These are phyloP conservation scores for Dryocosmus kuriphilus DNA, from an alignment of 2,888 invertebrate species.

Conservation along the genomic window DNA sequence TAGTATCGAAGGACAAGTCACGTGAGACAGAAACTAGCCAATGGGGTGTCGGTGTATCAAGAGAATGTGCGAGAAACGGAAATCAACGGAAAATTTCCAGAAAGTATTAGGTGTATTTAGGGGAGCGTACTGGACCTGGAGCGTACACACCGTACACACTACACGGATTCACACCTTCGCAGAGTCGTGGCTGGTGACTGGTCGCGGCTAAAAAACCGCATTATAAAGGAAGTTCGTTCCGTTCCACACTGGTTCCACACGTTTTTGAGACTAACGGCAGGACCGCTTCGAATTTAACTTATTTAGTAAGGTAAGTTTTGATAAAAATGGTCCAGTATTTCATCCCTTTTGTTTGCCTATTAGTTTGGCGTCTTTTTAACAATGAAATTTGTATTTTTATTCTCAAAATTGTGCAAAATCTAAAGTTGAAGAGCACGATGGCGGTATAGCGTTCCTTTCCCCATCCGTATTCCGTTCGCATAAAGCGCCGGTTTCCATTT, in stretches of 20 bases:
- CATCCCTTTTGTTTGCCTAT: not conserved
- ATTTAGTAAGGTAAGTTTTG: conserved; percentile 29
- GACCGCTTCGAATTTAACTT: conserved; percentile 7
- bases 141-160: no score
- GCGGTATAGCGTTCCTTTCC: conserved; percentile 28
- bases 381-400: conserved; percentile 5
- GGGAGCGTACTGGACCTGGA: no score
- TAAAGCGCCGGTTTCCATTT: conserved; percentile 7
- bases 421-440: not conserved
- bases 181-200: no score
- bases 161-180: not conserved
- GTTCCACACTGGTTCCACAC: conserved; percentile 1
- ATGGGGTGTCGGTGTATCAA: not conserved
- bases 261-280: not conserved
- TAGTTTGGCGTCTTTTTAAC: not conserved
- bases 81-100: conserved; percentile 23
- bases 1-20: not conserved
- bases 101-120: conserved; percentile 2
- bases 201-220: no score
- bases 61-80: conserved; percentile 13
- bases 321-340: not conserved
- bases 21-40: not conserved
- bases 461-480: not conserved
- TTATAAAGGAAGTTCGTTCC: conserved; percentile 20
- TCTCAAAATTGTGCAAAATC: not conserved